A percentile compares a stretch with the other conserved stretches of the same genome.
Conservation (phyloP, 2,888 invertebrate genomes). For the Cremastinae sp. region DNA sequence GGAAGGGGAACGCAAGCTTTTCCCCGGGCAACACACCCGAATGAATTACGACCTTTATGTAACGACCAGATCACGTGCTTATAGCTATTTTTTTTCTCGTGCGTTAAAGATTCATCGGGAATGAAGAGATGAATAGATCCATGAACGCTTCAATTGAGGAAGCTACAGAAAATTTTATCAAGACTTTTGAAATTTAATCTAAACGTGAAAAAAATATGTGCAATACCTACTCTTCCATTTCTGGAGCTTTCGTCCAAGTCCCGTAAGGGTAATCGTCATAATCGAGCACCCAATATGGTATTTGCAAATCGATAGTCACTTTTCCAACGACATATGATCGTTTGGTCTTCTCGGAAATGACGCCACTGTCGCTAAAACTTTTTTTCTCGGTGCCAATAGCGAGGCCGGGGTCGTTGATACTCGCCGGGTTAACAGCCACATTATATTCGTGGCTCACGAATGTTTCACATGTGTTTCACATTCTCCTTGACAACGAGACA, state of each 20-base stretch:
- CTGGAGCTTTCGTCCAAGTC: too few relatives aligned
- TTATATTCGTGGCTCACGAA: slow-evolving; percentile 47
- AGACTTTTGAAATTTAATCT: too few relatives aligned
- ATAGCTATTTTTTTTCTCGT: background rate
- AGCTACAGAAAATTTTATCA: too few relatives aligned
- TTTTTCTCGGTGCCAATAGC: slow-evolving; percentile 23
- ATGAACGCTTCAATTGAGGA: too few relatives aligned
- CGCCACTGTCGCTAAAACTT: slow-evolving; percentile 7
- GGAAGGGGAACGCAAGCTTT: slow-evolving; percentile 46
- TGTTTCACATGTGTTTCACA: slow-evolving; percentile 31
- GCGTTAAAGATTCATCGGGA: background rate
- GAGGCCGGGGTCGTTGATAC: slow-evolving; percentile 54
- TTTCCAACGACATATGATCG: background rate
- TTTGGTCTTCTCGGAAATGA: background rate
- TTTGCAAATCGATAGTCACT: slow-evolving; percentile 35
- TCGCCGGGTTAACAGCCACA: slow-evolving; percentile 45
- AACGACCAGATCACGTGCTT: slow-evolving; percentile 18
- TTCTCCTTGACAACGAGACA: slow-evolving; percentile 43
- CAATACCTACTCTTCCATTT: too few relatives aligned
- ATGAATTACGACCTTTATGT: slow-evolving; percentile 39
- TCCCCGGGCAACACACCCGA: slow-evolving; percentile 40
- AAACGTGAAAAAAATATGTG: too few relatives aligned
- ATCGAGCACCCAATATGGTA: too few relatives aligned
- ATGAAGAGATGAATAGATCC: too few relatives aligned
- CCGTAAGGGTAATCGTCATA: too few relatives aligned